Base-by-base conservation (phyloP, 1,140 invertebrate species). In the Manduca sexta region DNA sequence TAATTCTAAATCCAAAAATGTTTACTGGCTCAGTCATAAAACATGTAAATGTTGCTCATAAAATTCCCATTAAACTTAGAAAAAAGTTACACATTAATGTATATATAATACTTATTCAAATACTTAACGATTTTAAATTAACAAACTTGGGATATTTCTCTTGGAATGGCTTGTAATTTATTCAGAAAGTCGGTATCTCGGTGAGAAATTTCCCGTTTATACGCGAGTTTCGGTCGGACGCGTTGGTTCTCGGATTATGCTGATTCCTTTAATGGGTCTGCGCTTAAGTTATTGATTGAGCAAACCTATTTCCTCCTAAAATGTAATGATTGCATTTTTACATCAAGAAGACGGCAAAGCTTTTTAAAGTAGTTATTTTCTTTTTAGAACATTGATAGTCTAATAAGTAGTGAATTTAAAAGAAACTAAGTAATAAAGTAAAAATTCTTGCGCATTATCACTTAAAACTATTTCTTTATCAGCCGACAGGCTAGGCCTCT, bases 61-160 rank as follows among this genome's bases (percentile, higher is more conserved):
- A 49, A 41, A 49, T 26, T 18, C 37, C 29, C 14, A 42, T 49
- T 12, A 41, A 31, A 48, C 21, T 48, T 40, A 49, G 26, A 21
- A 16, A 21, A 21, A 55, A 42, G 34, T 42, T 45, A n/a, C 13
- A 11, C 45, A 21, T 21, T 46, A 46, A 46, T 45, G 35, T 42
- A 17, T 11, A 40, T 34, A 42, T 15, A 29, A 17, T 42, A 39
- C 39, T 55, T 55, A 46, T 46, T 50, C 47, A 47, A 56, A 56
- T 56, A 33, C 29, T 41, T 8, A 41, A 49, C 47, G 37, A 47
- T 56, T 60, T 56, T 50, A 61, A 51, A 51, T 53, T 41, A 57
- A 47, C 35, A 45, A 57, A 62, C 46, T 58, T 49, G 8, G 42
- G 13, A 49, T 42, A 44, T 46, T 43, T 49, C 38, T 34, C 21